phyloP scores from a whole-genome alignment of 2,113 vertebrate species.

The Eublepharis macularius region DNA sequence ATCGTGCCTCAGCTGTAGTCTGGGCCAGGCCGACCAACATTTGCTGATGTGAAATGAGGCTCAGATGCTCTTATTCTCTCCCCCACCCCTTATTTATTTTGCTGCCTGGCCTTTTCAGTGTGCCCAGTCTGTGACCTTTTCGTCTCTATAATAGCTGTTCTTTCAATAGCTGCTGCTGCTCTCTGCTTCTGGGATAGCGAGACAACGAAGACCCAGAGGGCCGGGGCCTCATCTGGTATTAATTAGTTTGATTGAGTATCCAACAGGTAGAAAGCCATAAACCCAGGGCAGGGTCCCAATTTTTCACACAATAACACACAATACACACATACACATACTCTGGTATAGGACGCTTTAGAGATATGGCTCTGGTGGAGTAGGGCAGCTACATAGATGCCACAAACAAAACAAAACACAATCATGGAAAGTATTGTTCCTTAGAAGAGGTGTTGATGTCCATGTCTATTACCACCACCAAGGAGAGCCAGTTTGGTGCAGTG shows the following conservation, averaged over 20 bases:
- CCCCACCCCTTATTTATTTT: slow-evolving; percentile 51
- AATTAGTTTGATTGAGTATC: background rate
- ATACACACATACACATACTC: no score
- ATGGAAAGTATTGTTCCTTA: no score
- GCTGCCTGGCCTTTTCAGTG: slow-evolving; percentile 65
- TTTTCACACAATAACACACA: background rate
- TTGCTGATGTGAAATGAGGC: slow-evolving; percentile 52
- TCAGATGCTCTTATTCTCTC: slow-evolving; percentile 64
- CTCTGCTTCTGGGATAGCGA: rapidly evolving
- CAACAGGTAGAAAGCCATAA: background rate
- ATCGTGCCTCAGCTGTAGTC: slow-evolving; percentile 65
- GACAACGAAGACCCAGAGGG: background rate
- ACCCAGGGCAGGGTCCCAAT: background rate
- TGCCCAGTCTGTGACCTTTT: slow-evolving; percentile 62
- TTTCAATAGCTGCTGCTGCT: slow-evolving; percentile 40
- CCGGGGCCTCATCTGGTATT: background rate
- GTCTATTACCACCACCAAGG: no score
- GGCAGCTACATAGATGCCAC: no score
- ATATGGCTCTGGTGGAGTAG: no score
- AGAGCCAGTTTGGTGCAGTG: no score
- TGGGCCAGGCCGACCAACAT: slow-evolving; percentile 56
- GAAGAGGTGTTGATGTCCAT: no score
- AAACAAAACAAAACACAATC: no score
- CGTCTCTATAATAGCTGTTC: slow-evolving; percentile 29
- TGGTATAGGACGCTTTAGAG: no score